A percentile compares a stretch with the other conserved stretches of the same genome.
Conservation (phyloP, 2,797 vertebrate species). For the Echiichthys vipera region DNA sequence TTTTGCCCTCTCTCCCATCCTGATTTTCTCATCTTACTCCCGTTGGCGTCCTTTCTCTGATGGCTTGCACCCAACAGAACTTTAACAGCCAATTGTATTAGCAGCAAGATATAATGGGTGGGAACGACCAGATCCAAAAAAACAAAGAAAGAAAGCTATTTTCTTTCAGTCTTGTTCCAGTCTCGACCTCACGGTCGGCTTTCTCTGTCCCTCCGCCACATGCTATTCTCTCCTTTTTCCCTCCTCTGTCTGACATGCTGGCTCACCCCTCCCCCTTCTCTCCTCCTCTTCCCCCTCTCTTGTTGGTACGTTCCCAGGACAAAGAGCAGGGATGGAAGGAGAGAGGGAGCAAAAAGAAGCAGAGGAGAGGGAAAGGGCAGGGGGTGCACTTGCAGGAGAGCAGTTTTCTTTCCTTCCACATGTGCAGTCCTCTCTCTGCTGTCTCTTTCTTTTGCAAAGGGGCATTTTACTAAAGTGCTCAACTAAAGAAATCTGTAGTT, state of each 20-base stretch:
- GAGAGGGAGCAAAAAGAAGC: conserved; percentile 39
- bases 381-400: conserved; percentile 63
- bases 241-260: conserved; percentile 77
- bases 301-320: conserved; percentile 86
- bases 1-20: conserved; percentile 50
- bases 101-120: conserved; percentile 29
- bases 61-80: conserved; percentile 30
- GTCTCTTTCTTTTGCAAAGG: conserved; percentile 16
- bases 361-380: conserved; percentile 53
- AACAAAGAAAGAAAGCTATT: conserved; percentile 19
- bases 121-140: neutral
- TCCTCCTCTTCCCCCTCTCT: conserved; percentile 67
- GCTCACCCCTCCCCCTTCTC: conserved; percentile 73
- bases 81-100: conserved; percentile 63
- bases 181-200: conserved; percentile 64
- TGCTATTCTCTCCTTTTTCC: conserved; percentile 72
- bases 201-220: conserved; percentile 71
- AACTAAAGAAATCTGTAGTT: conserved; percentile 11
- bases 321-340: conserved; percentile 79
- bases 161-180: conserved; percentile 51
- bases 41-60: conserved; percentile 19
- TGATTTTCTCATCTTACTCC: conserved; percentile 17
- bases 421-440: conserved; percentile 45
- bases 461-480: conserved; percentile 1
- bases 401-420: conserved; percentile 55